phyloP scores from a whole-genome alignment of 1,140 invertebrate species.

The Carposina sasakii region DNA sequence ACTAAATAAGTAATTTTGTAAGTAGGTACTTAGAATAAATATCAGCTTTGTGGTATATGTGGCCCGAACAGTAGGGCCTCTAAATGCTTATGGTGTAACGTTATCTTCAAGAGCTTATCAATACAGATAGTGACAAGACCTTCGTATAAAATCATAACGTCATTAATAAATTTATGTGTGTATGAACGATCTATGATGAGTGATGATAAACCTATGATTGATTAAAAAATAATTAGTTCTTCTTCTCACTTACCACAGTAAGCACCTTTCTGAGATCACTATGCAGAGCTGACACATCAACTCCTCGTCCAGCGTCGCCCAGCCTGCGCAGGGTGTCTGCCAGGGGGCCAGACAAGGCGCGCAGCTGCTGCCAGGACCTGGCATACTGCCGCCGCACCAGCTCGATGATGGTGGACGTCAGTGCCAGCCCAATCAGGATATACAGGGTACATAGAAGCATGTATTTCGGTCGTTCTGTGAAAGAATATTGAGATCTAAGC shows the following conservation, averaged over 20 bases:
- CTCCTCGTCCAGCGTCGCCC: constrained; percentile 80
- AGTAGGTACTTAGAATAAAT: no score
- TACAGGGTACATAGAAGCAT: constrained; percentile 93
- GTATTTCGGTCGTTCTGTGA: constrained; percentile 85
- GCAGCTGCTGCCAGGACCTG: constrained; percentile 85
- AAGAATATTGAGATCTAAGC: not conserved
- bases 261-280: constrained; percentile 78
- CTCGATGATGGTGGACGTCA: constrained; percentile 96
- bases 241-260: constrained; percentile 75
- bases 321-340: constrained; percentile 83
- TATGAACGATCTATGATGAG: no score
- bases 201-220: no score
- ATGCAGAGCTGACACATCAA: constrained; percentile 80
- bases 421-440: constrained; percentile 92
- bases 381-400: constrained; percentile 88
- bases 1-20: no score
- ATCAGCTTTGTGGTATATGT: no score
- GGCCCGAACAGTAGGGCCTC: no score
- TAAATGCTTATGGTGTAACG: no score
- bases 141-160: no score
- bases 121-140: no score
- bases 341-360: constrained; percentile 84
- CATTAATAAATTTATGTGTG: no score
- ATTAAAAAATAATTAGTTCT: constrained; percentile 15
- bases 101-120: no score